Percentiles rank a stretch among this genome's conserved stretches.
phyloP scores from a whole-genome alignment of 2,797 vertebrate species.

The Acanthiza pusilla region DNA sequence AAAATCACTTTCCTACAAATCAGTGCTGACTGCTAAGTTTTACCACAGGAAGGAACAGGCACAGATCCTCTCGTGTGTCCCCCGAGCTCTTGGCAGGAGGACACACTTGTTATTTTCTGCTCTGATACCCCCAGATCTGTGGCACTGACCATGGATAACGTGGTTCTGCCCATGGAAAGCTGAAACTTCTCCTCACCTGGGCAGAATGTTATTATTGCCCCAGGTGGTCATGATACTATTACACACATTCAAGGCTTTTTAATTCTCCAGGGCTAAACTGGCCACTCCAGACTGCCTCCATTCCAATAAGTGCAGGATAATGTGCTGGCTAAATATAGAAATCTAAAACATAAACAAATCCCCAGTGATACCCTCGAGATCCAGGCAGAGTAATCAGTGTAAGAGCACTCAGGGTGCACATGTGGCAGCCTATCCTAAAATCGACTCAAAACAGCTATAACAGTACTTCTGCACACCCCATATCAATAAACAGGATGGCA shows the following conservation, averaged over 20 bases:
- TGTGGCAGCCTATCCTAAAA: not conserved
- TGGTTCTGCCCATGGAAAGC: not conserved
- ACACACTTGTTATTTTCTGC: slow-evolving; percentile 2
- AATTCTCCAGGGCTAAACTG: not conserved
- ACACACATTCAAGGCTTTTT: not conserved
- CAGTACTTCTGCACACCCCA: not conserved
- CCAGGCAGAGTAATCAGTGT: not conserved
- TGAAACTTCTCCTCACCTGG: not conserved
- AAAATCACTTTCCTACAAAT: not conserved
- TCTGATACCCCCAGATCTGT: not conserved
- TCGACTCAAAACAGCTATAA: not conserved
- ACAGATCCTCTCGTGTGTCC: not conserved
- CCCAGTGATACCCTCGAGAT: not conserved
- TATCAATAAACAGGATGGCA: not conserved
- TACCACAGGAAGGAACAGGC: not conserved
- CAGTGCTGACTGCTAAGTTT: not conserved
- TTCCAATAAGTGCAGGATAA: not conserved
- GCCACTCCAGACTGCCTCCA: not conserved
- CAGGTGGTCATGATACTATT: not conserved
- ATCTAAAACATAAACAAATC: not conserved
- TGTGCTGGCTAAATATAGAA: not conserved
- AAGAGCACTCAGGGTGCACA: not conserved
- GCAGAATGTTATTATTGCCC: not conserved
- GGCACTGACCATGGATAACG: not conserved
- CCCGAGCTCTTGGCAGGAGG: not conserved